A percentile compares a stretch with the other conserved stretches of the same genome.
Evolutionary conservation across 2,113 vertebrate species (phyloP).

Genomic region (Dendropsophus ebraccatus): DNA sequence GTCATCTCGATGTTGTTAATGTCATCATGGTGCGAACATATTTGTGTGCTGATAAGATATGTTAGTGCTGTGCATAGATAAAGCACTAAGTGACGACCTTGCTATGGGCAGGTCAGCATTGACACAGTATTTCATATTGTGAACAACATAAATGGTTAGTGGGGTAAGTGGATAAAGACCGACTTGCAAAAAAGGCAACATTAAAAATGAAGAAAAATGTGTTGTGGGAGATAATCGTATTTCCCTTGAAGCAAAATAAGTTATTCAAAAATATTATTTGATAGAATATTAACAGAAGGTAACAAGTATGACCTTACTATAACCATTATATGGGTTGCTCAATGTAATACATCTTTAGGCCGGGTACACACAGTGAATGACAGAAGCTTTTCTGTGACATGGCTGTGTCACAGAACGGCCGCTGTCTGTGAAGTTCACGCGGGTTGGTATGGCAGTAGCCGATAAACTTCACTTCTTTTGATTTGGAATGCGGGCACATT

Average conservation of each 20-base stretch:
- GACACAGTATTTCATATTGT: slow-evolving; percentile 29
- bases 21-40: slow-evolving; percentile 46
- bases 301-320: not conserved
- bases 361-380: not conserved
- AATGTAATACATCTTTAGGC: too few relatives aligned
- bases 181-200: not conserved
- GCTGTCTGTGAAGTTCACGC: too few relatives aligned
- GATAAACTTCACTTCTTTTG: too few relatives aligned
- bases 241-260: not conserved
- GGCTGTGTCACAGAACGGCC: too few relatives aligned
- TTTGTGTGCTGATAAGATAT: slow-evolving; percentile 47
- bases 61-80: slow-evolving; percentile 40
- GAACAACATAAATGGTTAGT: slow-evolving; percentile 24
- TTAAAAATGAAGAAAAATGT: not conserved
- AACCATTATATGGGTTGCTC: not conserved
- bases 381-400: not conserved
- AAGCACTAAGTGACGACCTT: slow-evolving; percentile 39
- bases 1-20: slow-evolving; percentile 53
- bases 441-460: too few relatives aligned
- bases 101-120: slow-evolving; percentile 45
- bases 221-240: not conserved
- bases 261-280: not conserved
- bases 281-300: not conserved
- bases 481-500: too few relatives aligned
- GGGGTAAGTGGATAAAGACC: not conserved